Base-by-base conservation (phyloP, 2,888 invertebrate genomes). In the Diaperis boleti region DNA sequence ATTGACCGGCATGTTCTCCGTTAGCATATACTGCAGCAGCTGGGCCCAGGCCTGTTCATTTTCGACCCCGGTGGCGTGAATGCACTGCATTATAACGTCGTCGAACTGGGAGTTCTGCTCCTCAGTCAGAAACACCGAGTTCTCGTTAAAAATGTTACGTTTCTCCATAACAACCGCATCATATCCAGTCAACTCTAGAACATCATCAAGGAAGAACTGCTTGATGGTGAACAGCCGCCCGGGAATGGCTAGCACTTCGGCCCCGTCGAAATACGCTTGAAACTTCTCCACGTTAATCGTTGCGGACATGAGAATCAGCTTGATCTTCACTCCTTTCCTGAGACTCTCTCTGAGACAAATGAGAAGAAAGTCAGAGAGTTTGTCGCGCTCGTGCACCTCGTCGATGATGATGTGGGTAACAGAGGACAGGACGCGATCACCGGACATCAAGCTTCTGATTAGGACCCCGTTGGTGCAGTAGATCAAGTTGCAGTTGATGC, bases 321-420 rank as follows among this genome's bases (percentile, higher is more conserved):
- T 91, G 13, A 97, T 83, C 62, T 92, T 86, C 67, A 88, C 88
- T 76, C 87, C 89, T 44, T 87, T 84, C 1, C 86, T 83, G 35
- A 96, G 79, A 7, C 90, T 87, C 76, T 95, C 92, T 33, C 91
- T 87, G 50, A 98, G 82, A 2, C 92, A 91, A 61, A 96, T 92
- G 62, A 98, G 83, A 37, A 98, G 85, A 81, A 98, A 97, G 82
- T 98, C 98, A 47, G 94, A 92, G 78, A 94, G 91, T 76, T 93
- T 88, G 81, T 97, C 96, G 0, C 98, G 86, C 79, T 98, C 98
- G 81, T 98, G 98, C 18, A 98, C 91, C 82, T 98, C 98, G 81
- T 98, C 98, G 74, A 97, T 88, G 50, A 94, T 88, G 37, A 94
- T 84, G 79, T 98, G 98, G 0, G 95, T 94, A 44, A 95, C 88